These are phyloP conservation scores for Sphaeramia orbicularis DNA, from an alignment of 2,797 vertebrate species.

Conservation along the genomic window DNA sequence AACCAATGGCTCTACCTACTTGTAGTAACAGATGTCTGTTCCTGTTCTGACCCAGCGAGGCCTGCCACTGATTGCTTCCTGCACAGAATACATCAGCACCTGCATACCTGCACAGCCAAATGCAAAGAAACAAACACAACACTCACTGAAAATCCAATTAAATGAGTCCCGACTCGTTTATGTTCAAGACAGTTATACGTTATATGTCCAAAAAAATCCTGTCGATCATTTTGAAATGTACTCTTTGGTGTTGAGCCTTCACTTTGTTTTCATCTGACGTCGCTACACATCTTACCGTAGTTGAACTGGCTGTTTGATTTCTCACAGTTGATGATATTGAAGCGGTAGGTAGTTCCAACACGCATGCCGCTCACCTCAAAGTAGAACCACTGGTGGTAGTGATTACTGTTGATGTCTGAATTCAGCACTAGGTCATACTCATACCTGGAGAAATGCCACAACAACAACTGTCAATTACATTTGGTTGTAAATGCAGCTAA, in stretches of 20 bases:
- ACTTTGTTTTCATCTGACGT: neutral
- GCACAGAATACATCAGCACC: conserved; percentile 97
- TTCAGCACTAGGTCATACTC: conserved; percentile 98
- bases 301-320: conserved; percentile 99
- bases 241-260: neutral
- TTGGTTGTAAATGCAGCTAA: too few species aligned
- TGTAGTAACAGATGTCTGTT: conserved; percentile 98
- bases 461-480: conserved; percentile 8
- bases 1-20: conserved; percentile 84
- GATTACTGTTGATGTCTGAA: conserved; percentile 99
- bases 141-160: neutral
- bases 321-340: conserved; percentile 99
- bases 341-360: conserved; percentile 90
- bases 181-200: neutral
- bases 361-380: conserved; percentile 98
- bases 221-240: conserved; percentile 1
- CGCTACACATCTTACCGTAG: conserved; percentile 88
- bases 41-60: conserved; percentile 94
- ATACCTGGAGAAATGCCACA: conserved; percentile 80
- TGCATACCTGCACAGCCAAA: conserved; percentile 92
- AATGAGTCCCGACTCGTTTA: too few species aligned
- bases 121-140: conserved; percentile 70
- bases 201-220: conserved; percentile 1
- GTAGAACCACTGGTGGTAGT: conserved; percentile 99
- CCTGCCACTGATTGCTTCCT: conserved; percentile 92